Base-by-base conservation (phyloP, 64 coral and sea anemone species). In the Acropora yongei region DNA sequence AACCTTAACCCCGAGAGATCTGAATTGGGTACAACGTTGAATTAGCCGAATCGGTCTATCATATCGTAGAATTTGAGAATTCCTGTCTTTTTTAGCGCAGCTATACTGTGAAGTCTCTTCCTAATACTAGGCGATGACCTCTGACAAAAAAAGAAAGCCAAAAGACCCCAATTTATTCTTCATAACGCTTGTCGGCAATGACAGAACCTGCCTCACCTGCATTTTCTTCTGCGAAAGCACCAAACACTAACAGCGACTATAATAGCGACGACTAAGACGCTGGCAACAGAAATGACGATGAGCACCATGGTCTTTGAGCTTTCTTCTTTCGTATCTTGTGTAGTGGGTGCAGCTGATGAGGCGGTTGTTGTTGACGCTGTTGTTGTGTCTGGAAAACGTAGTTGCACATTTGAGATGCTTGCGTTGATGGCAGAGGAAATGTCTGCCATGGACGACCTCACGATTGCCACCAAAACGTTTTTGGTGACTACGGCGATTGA, bases 351-450 rank as follows among this genome's bases (percentile, higher is more conserved):
- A 1, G 2, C 57, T 55, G 4, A 55, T 30, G 51, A 55, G 9
- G 57, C 11, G 2, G 58, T 18, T 45, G 57, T 4, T 44, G 47
- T 79, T 8, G 80, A 55, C 14, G 73, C 41, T 44, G 80, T 83
- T 6, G 80, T 83, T 6, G 80, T 67, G 41, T 83, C 57, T 45
- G 10, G 57, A 45, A 17, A 45, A 7, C 63, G 80, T 1, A 14
- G n/a, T 67, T 83, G 57, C 43, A 83, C 80, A 45, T 42, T 67
- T 3, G 80, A 67, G 18, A 83, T 67, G 58, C 66, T 83, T 55
- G 80, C 80, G 13, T 67, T 83, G 11, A 83, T 45, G 11, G 80
- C 40, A 55, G 30, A 45, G 1, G 80, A 67, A 6, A 83, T 63
- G 30, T 60, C 41, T 44, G 57, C 8, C 20, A 83, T 14, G n/a